Evolutionary conservation across 2,113 vertebrate species (phyloP).

Genomic region (Cyanoliseus patagonus): DNA sequence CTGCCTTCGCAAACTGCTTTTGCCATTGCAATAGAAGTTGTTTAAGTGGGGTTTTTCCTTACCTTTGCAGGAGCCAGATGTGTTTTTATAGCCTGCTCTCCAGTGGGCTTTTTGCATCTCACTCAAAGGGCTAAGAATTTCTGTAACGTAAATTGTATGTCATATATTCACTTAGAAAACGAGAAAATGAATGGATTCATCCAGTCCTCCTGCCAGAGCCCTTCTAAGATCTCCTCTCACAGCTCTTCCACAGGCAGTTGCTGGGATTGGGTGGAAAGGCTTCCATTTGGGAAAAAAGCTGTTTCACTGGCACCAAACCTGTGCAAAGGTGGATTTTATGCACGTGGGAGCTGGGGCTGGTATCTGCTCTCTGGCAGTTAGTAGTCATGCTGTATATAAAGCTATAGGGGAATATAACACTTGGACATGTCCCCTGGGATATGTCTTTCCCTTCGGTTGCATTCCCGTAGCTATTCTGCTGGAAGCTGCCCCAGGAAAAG

Average conservation of each 20-base stretch:
- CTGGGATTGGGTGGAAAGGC: neutral
- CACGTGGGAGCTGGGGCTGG: accelerated
- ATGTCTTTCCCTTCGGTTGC: neutral
- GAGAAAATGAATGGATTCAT: neutral
- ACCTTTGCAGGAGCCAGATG: neutral
- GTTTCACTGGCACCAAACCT: neutral
- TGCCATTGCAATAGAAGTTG: neutral
- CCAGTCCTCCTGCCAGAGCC: neutral
- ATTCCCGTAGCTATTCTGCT: accelerated
- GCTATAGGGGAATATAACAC: neutral
- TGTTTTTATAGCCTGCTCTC: neutral
- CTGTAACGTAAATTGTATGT: neutral
- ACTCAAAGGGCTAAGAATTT: neutral
- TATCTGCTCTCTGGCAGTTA: neutral
- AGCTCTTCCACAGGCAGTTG: accelerated
- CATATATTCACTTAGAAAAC: neutral
- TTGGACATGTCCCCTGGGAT: accelerated
- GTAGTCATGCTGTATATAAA: accelerated
- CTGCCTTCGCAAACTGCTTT: neutral
- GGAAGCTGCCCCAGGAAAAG: neutral
- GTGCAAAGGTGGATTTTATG: neutral
- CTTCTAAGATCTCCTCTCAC: neutral
- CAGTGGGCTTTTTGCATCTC: neutral
- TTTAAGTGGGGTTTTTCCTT: neutral
- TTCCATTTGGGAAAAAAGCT: neutral